Evolutionary conservation across 2,888 invertebrate species (phyloP).

Genomic region (Agapostemon virescens): DNA sequence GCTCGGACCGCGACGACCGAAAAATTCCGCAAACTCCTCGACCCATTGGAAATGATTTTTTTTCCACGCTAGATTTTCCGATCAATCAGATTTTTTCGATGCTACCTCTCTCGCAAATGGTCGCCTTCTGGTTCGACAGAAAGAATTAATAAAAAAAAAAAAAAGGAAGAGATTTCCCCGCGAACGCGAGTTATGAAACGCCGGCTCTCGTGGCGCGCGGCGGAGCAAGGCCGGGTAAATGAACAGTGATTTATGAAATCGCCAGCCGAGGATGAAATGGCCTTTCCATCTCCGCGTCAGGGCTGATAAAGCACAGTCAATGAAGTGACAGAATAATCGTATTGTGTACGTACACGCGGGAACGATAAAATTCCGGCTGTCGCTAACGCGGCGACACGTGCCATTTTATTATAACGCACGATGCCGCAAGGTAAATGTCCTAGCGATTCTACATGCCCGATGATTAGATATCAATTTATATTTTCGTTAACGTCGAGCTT

Average conservation of each 20-base stretch:
- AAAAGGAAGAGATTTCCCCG: neutral
- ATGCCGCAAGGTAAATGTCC: too few species aligned
- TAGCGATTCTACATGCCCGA: too few species aligned
- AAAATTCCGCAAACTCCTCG: neutral
- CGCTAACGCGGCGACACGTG: conserved; percentile 43
- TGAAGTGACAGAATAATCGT: conserved; percentile 60
- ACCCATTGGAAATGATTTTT: neutral
- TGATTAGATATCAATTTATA: too few species aligned
- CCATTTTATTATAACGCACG: conserved; percentile 45
- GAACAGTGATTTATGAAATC: conserved; percentile 59
- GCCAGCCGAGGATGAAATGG: conserved; percentile 50
- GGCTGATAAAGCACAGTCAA: conserved; percentile 56
- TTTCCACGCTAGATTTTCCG: neutral
- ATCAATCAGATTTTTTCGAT: neutral
- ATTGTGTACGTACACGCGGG: conserved; percentile 44
- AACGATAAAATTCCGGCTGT: conserved; percentile 52
- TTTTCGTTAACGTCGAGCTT: too few species aligned
- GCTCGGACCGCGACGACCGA: too few species aligned
- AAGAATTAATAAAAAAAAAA: conserved; percentile 10
- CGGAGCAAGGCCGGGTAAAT: conserved; percentile 31
- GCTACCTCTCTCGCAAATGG: neutral
- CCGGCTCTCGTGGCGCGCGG: neutral
- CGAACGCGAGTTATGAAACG: conserved; percentile 22
- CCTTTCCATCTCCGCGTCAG: conserved; percentile 56
- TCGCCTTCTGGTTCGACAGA: neutral